These are phyloP conservation scores for Philopedon plagiatum DNA, from an alignment of 2,888 invertebrate genomes.

Conservation along the genomic window DNA sequence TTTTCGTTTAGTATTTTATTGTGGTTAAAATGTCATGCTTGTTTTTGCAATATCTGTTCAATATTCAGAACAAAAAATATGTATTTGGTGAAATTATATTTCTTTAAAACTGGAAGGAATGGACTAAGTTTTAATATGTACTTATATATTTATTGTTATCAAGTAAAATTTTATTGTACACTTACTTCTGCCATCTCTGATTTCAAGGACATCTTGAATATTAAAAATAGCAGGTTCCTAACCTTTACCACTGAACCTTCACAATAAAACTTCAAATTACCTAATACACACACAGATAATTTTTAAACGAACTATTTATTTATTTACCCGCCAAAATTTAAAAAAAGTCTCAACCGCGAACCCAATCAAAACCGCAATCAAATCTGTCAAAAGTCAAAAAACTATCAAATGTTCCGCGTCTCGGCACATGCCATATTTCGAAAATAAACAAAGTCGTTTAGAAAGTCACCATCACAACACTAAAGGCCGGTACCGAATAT, in stretches of 20 bases:
- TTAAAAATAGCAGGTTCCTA: background rate
- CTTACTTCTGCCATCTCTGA: slow-evolving; percentile 60
- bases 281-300: too few relatives aligned
- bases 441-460: slow-evolving; percentile 30
- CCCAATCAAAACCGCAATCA: background rate
- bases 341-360: background rate
- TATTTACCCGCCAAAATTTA: background rate
- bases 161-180: too few relatives aligned
- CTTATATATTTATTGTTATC: too few relatives aligned
- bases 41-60: too few relatives aligned
- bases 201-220: slow-evolving; percentile 50
- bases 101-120: too few relatives aligned
- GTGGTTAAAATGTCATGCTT: too few relatives aligned
- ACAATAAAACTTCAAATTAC: background rate
- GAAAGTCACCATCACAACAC: slow-evolving; percentile 28
- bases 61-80: too few relatives aligned
- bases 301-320: too few relatives aligned
- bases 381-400: slow-evolving; percentile 6
- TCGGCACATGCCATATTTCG: background rate
- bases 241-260: background rate
- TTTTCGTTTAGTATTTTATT: too few relatives aligned
- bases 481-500: slow-evolving; percentile 48
- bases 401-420: background rate
- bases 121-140: too few relatives aligned
- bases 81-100: too few relatives aligned